phyloP scores from a whole-genome alignment of 1,140 invertebrate species.

The Drosophila pseudoananassae region DNA sequence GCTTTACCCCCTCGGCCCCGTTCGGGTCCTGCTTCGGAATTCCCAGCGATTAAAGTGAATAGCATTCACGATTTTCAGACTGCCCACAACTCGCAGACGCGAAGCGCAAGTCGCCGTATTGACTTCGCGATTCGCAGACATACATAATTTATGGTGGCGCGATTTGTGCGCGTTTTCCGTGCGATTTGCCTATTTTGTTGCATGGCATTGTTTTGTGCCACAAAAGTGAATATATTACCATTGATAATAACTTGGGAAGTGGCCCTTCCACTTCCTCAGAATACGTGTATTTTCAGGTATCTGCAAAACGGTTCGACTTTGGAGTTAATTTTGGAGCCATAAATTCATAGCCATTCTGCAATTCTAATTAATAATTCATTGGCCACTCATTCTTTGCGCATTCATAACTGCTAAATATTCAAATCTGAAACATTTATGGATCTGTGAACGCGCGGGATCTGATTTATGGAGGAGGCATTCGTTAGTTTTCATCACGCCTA shows the following conservation, averaged over 20 bases:
- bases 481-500: neutral
- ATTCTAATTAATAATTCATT: conserved; percentile 6
- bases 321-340: neutral
- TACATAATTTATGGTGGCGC: conserved; percentile 57
- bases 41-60: conserved; percentile 66
- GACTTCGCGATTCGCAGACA: conserved; percentile 64
- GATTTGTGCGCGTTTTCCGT: conserved; percentile 17
- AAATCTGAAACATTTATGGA: conserved; percentile 6
- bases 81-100: neutral
- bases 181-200: conserved; percentile 32
- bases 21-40: conserved; percentile 11
- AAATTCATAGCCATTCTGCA: conserved; percentile 16
- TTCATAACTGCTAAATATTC: conserved; percentile 8
- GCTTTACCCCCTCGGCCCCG: neutral
- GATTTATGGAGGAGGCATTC: neutral
- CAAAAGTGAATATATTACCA: conserved; percentile 77
- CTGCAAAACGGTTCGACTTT: neutral
- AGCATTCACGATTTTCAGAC: conserved; percentile 12
- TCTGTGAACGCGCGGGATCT: neutral
- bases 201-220: neutral
- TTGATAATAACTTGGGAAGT: conserved; percentile 63
- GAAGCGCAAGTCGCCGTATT: conserved; percentile 38
- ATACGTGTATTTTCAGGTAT: neutral
- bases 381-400: neutral
- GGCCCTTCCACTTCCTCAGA: neutral